phyloP scores from a whole-genome alignment of 1,140 invertebrate species.

The Hydropsyche tenuis region DNA sequence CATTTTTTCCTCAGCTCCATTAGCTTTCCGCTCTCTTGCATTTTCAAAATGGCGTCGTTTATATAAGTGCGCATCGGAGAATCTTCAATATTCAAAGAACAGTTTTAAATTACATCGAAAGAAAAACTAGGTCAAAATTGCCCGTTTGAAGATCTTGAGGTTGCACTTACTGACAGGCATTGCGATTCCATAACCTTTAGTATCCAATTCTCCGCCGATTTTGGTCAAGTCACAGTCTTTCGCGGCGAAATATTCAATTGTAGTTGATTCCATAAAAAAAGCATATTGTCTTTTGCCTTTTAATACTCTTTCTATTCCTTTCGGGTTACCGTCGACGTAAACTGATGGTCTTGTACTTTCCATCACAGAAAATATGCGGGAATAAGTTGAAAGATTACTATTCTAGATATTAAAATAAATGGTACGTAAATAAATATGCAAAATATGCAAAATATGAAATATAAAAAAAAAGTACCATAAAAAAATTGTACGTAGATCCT shows the following conservation, averaged over 20 bases:
- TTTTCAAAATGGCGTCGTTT: constrained; percentile 72
- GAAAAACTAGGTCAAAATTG: constrained; percentile 15
- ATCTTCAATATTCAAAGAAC: constrained; percentile 60
- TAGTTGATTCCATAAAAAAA: constrained; percentile 94
- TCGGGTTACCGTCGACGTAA: constrained; percentile 75
- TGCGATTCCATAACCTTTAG: constrained; percentile 83
- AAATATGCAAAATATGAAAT: too few species aligned
- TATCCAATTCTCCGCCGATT: constrained; percentile 87
- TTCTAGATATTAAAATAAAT: constrained; percentile 32
- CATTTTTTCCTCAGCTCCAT: constrained; percentile 77
- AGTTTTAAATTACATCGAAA: constrained; percentile 7
- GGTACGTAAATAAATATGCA: too few species aligned
- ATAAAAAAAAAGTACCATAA: constrained; percentile 61
- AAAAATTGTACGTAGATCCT: constrained; percentile 80
- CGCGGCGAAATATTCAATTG: constrained; percentile 88
- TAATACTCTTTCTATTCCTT: constrained; percentile 82
- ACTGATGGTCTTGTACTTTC: constrained; percentile 73
- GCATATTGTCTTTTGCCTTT: constrained; percentile 77
- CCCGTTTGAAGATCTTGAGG: neutral
- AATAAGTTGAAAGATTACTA: constrained; percentile 52
- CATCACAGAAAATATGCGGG: constrained; percentile 78
- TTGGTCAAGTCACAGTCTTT: constrained; percentile 93
- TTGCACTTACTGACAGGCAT: constrained; percentile 67
- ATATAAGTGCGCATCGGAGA: constrained; percentile 72
- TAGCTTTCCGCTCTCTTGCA: constrained; percentile 78